These are phyloP conservation scores for Hippasteria phrygiana DNA, from an alignment of 53 echinoderm and acorn worm species.

Conservation along the genomic window DNA sequence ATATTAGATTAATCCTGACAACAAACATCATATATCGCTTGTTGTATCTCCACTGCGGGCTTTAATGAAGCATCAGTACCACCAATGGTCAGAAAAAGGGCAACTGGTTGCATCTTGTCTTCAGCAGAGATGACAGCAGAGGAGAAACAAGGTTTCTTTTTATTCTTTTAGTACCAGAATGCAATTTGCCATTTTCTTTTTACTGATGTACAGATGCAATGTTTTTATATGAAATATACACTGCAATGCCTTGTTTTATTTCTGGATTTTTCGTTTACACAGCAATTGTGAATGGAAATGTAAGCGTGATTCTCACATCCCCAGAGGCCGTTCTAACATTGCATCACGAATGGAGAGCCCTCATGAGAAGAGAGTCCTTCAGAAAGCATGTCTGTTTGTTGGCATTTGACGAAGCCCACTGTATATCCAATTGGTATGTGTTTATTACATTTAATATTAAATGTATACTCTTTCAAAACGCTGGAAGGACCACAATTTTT, in stretches of 20 bases:
- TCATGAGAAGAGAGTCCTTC: background rate
- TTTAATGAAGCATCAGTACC: slow-evolving; percentile 18
- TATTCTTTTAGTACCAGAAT: background rate
- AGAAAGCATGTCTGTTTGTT: background rate
- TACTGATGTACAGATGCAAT: background rate
- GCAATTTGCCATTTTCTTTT: background rate
- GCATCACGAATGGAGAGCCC: background rate
- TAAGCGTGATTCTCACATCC: background rate
- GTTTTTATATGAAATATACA: background rate
- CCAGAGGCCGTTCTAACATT: background rate
- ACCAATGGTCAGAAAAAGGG: background rate
- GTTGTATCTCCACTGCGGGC: slow-evolving; percentile 43
- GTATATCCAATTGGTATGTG: background rate
- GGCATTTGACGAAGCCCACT: slow-evolving; percentile 13
- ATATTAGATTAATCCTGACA: background rate
- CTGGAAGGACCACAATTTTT: background rate
- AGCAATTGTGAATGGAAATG: background rate
- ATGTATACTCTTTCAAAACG: background rate
- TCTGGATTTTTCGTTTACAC: no score
- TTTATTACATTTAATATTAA: background rate
- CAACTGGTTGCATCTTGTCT: slow-evolving; percentile 22
- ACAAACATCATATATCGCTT: slow-evolving; percentile 8
- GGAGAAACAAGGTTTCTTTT: background rate
- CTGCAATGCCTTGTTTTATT: no score
- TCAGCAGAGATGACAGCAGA: slow-evolving; percentile 29